These are phyloP conservation scores for Cantharis nigra DNA, from an alignment of 2,888 invertebrate species.

Conservation along the genomic window DNA sequence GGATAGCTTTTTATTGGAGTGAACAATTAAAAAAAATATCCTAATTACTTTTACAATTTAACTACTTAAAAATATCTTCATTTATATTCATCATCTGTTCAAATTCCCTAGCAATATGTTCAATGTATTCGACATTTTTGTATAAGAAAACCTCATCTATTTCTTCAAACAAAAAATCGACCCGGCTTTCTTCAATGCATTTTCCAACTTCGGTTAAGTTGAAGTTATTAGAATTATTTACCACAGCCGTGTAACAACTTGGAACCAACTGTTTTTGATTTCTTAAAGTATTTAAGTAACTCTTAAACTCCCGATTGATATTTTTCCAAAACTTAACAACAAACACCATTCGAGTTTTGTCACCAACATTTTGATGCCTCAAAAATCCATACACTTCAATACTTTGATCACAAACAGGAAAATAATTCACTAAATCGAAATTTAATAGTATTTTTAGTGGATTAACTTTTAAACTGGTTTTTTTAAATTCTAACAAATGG, in stretches of 20 bases:
- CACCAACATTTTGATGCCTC: neutral
- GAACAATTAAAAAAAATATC: neutral
- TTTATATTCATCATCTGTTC: slow-evolving; percentile 23
- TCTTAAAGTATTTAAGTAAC: neutral
- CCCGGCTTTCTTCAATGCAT: neutral
- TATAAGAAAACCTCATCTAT: slow-evolving; percentile 8
- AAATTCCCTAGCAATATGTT: slow-evolving; percentile 11
- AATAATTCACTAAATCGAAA: neutral
- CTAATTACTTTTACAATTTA: neutral
- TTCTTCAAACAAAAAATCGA: slow-evolving; percentile 9
- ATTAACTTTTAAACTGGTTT: neutral
- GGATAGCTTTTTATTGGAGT: neutral
- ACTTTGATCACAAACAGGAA: neutral
- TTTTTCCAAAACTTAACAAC: slow-evolving; percentile 11
- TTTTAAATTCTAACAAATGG: neutral
- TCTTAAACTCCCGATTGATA: neutral
- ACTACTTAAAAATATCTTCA: slow-evolving; percentile 13
- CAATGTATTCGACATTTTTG: slow-evolving; percentile 17
- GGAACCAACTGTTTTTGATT: slow-evolving; percentile 3
- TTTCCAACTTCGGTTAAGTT: neutral
- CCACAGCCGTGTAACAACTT: neutral
- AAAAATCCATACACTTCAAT: slow-evolving; percentile 17
- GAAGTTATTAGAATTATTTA: neutral
- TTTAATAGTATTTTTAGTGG: neutral
- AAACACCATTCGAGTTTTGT: neutral